These are phyloP conservation scores for Penaeus japonicus DNA, from an alignment of 1,140 invertebrate genomes.

Conservation along the genomic window DNA sequence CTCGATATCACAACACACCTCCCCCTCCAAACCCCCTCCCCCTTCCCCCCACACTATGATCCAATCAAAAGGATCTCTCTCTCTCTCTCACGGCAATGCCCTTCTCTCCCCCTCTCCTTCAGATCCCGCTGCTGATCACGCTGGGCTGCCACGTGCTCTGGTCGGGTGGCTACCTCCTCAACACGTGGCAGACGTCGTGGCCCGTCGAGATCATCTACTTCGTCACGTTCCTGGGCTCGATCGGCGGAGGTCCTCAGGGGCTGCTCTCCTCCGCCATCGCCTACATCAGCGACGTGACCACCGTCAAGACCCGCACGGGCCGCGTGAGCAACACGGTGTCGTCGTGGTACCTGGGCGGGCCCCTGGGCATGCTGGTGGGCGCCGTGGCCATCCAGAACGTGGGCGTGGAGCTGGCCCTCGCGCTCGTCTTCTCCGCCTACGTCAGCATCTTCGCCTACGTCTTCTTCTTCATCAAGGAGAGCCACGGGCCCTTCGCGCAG, in stretches of 20 bases:
- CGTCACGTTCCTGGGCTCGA: conserved; percentile 32
- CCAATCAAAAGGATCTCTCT: no score
- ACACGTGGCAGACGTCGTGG: conserved; percentile 19
- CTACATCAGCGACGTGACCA: conserved; percentile 49
- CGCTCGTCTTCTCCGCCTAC: conserved; percentile 19
- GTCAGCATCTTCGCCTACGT: conserved; percentile 24
- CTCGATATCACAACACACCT: no score
- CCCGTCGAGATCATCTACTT: conserved; percentile 39
- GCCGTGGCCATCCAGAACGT: conserved; percentile 29
- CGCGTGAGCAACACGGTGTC: conserved; percentile 41
- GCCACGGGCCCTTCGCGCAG: conserved; percentile 47
- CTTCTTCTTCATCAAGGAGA: conserved; percentile 49
- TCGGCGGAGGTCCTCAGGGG: conserved; percentile 36
- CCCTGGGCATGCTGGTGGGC: conserved; percentile 38
- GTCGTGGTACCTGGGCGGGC: conserved; percentile 53
- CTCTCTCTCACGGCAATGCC: no score
- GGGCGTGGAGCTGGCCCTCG: conserved; percentile 33
- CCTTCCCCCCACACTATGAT: no score
- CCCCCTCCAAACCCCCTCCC: no score
- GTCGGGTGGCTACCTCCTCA: conserved; percentile 37
- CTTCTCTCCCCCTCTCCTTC: background rate
- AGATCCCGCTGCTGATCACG: conserved; percentile 45
- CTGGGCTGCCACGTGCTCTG: conserved; percentile 24
- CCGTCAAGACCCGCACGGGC: conserved; percentile 31
- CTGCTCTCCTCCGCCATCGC: conserved; percentile 33